Base-by-base conservation (phyloP, 2,797 vertebrate species). In the Sardinella longiceps region DNA sequence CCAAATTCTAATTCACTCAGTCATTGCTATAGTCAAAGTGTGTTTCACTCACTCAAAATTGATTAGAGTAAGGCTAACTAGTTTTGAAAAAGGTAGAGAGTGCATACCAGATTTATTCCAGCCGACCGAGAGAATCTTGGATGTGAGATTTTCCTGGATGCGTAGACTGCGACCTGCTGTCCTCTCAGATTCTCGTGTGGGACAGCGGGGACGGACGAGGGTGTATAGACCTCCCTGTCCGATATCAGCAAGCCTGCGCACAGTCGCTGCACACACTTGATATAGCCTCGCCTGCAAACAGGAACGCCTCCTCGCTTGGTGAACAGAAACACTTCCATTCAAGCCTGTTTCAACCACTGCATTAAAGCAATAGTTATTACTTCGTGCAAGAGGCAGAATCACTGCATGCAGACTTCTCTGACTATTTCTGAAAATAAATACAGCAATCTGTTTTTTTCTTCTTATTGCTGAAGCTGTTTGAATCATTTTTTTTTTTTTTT, bases 231-330 rank as follows among this genome's bases (percentile, higher is more conserved):
- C 33, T 23, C 70, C 43, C 37, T 37, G 6, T 33, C 37, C 70
- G 43, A 43, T 39, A 23, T 77, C 37, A 15, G 12, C 66, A 39
- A 43, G 33, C 5, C 63, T 70, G 70, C 10, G 15, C 37, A 39
- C 14, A 39, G 33, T 18, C 14, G 66, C 25, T 74, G 30, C 70
- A 33, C 70, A 77, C 70, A 43, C 33, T 77, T 77, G 37, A 77
- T 77, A 77, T 39, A 77, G 70, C 70, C 70, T 77, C 70, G 70
- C 18, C 70, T 14, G 70, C 70, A 43, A 77, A 2, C 70, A 39
- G 70, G 70, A 77, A 77, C 70, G 70, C 70, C 70, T 39, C 70
- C 70, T n/a, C n/a, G n/a, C 70, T 33, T 43, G 70, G 33, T 20
- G 18, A 77, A 20, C 66, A 37, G 66, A 74, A 18, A 43, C 37